Conservation (phyloP, 2,888 invertebrate species). For the Trisateles emortualis region DNA sequence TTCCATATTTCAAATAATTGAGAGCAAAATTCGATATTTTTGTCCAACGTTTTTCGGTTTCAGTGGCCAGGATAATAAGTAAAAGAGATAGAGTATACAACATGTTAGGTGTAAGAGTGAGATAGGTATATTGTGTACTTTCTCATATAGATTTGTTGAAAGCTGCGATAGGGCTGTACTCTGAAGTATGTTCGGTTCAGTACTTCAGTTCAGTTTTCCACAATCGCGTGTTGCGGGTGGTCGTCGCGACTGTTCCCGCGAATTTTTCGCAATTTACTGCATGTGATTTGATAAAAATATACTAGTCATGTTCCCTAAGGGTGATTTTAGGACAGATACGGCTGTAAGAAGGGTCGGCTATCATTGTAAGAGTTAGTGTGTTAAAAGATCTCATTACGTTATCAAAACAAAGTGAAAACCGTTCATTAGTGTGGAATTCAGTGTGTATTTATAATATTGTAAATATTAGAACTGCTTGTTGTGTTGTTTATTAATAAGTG, state of each 20-base stretch:
- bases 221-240: slow-evolving; percentile 31
- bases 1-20: slow-evolving; percentile 59
- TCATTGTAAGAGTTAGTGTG: slow-evolving; percentile 37
- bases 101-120: slow-evolving; percentile 46
- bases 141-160: slow-evolving; percentile 83
- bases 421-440: slow-evolving; percentile 47
- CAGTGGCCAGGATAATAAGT: slow-evolving; percentile 65
- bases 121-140: slow-evolving; percentile 67
- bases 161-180: slow-evolving; percentile 57
- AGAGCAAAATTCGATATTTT: slow-evolving; percentile 63
- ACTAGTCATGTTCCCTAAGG: slow-evolving; percentile 37
- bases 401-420: slow-evolving; percentile 44
- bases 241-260: slow-evolving; percentile 24
- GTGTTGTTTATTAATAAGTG: slow-evolving; percentile 27
- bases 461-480: slow-evolving; percentile 38
- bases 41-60: slow-evolving; percentile 57
- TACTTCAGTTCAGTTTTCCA: slow-evolving; percentile 46
- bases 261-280: slow-evolving; percentile 45
- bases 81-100: slow-evolving; percentile 54
- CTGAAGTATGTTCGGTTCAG: slow-evolving; percentile 4
- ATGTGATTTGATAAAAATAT: slow-evolving; percentile 45
- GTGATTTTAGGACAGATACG: slow-evolving; percentile 37
- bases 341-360: slow-evolving; percentile 17
- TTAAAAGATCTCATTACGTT: slow-evolving; percentile 24
- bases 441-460: slow-evolving; percentile 40